Conservation (phyloP, 2,113 vertebrate genomes). For the Oophaga pumilio region DNA sequence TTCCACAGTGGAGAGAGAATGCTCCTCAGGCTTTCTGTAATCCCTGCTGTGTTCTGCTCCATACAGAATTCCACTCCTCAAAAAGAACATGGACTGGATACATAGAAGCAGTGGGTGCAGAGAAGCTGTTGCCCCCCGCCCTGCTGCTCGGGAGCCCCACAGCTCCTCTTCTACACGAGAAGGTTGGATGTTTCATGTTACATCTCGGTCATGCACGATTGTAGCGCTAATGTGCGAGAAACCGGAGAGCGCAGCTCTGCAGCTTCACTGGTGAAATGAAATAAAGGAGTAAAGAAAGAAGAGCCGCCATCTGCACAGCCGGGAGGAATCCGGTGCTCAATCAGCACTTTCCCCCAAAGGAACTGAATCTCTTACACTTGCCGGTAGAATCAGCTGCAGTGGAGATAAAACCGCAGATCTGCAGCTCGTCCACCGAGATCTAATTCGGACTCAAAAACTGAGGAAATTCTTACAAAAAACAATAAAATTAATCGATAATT, state of each 20-base stretch:
- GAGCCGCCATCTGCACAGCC: constrained; percentile 62
- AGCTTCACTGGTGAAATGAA: background rate
- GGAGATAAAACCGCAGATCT: constrained; percentile 60
- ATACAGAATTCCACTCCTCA: too few relatives aligned
- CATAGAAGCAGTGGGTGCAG: too few relatives aligned
- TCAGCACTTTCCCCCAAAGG: constrained; percentile 65
- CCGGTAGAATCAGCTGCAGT: constrained; percentile 61
- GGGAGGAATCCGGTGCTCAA: constrained; percentile 67
- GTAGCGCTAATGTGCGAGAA: background rate
- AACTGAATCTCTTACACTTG: constrained; percentile 67
- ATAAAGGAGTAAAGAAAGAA: background rate
- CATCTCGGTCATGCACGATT: background rate
- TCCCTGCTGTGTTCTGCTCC: too few relatives aligned
- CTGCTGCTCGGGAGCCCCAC: too few relatives aligned
- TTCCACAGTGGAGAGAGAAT: too few relatives aligned
- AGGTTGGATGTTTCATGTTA: background rate
- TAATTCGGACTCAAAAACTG: constrained; percentile 23
- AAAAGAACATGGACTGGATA: too few relatives aligned
- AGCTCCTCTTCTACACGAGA: too few relatives aligned
- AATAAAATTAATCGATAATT: background rate
- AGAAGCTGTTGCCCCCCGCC: too few relatives aligned
- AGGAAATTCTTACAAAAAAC: constrained; percentile 5
- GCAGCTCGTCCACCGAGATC: constrained; percentile 9
- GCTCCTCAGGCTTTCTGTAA: too few relatives aligned
- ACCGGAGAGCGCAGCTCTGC: background rate